These are phyloP conservation scores for Montipora cactus DNA, from an alignment of 64 coral and sea anemone species.

Conservation along the genomic window DNA sequence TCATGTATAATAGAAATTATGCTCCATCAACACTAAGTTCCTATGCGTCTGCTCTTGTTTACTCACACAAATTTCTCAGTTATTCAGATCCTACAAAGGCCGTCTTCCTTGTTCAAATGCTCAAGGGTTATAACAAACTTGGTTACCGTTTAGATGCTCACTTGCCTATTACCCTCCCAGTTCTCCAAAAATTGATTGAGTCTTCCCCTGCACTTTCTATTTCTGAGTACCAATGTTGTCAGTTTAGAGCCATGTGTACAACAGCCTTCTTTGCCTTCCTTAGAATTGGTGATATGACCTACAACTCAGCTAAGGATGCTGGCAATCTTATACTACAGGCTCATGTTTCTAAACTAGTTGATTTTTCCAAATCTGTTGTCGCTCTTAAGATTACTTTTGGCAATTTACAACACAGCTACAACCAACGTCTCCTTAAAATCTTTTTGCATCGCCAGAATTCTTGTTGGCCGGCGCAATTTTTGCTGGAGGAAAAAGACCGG, in stretches of 20 bases:
- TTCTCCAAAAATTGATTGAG: too few relatives aligned
- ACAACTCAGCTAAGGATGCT: constrained; percentile 5
- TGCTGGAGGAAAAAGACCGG: constrained; percentile 36
- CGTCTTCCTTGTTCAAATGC: too few relatives aligned
- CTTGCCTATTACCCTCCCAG: too few relatives aligned
- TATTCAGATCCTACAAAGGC: too few relatives aligned
- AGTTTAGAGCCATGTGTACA: constrained; percentile 28
- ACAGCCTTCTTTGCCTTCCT: constrained; percentile 37
- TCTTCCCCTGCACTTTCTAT: neutral
- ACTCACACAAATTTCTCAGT: too few relatives aligned
- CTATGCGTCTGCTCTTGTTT: too few relatives aligned
- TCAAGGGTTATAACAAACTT: too few relatives aligned
- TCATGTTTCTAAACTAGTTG: constrained; percentile 29
- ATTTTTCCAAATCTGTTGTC: constrained; percentile 46
- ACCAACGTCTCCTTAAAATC: constrained; percentile 48
- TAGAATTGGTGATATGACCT: constrained; percentile 40
- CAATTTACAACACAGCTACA: constrained; percentile 66
- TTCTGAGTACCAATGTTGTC: neutral
- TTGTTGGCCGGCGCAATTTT: constrained; percentile 56
- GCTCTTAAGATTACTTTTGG: constrained; percentile 58
- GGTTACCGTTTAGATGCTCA: too few relatives aligned
- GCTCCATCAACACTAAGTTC: too few relatives aligned
- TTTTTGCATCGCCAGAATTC: constrained; percentile 34
- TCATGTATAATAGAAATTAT: too few relatives aligned
- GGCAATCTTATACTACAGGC: constrained; percentile 27